A percentile compares a stretch with the other conserved stretches of the same genome.
phyloP scores from a whole-genome alignment of 2,888 invertebrate genomes.

The Nysson spinosus region DNA sequence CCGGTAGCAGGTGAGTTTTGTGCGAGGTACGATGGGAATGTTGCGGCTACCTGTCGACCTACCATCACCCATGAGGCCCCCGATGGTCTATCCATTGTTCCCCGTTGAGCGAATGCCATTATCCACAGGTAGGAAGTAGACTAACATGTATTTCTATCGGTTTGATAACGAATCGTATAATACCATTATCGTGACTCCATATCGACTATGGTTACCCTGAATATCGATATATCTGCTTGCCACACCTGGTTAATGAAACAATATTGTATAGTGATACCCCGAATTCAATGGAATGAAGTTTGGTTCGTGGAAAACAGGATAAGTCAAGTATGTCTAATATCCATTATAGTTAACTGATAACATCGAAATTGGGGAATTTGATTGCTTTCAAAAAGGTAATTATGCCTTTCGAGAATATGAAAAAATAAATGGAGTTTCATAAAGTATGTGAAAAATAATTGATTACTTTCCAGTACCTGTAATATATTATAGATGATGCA shows the following conservation, averaged over 20 bases:
- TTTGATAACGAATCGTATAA: constrained; percentile 46
- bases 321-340: no score
- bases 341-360: no score
- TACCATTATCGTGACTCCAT: constrained; percentile 42
- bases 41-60: constrained; percentile 61
- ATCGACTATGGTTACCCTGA: constrained; percentile 34
- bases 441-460: no score
- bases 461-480: no score
- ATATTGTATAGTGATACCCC: no score
- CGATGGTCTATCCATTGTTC: constrained; percentile 39
- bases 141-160: constrained; percentile 21
- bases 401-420: no score
- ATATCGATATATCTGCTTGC: constrained; percentile 38
- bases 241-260: background rate
- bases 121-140: constrained; percentile 47
- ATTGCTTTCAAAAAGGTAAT: no score
- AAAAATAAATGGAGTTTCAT: no score
- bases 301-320: no score
- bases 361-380: no score
- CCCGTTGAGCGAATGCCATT: constrained; percentile 33
- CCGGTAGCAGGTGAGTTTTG: constrained; percentile 73
- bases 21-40: constrained; percentile 68
- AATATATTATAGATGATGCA: no score
- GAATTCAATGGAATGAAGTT: no score
- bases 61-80: constrained; percentile 42